Base-by-base conservation (phyloP, 1,140 invertebrate species). In the Drosophila nigrodunni region DNA sequence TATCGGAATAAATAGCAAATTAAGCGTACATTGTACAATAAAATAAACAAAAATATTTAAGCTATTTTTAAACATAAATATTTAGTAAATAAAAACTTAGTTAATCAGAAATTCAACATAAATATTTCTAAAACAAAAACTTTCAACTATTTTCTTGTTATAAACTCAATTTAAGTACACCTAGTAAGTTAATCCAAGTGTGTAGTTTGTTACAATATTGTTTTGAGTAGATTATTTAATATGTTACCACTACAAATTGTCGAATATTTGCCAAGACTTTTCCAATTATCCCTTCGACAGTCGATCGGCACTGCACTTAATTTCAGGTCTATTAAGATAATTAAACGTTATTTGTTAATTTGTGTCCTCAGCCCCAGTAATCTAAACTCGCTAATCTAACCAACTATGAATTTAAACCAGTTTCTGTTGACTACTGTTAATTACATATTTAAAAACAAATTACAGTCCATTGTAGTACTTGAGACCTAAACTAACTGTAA, bases 371-470 rank as follows among this genome's bases (percentile, higher is more conserved):
- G 37, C 25, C 39, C 43, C 49, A 46, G 66, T 64, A 71, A 50
- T 73, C 50, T 75, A 71, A 43, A 50, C 25, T 30, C 25, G 25
- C 3, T 52, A 37, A 55, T 41, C 65, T 52, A 65, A n/a, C 49
- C 58, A 30, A 30, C 25, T 30, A 30, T 30, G 25, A 30, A 68
- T 64, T 55, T 70, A 67, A 69, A 74, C 76, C 69, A 71, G 76
- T 80, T 83, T 72, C 54, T 66, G 73, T 50, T 66, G 61, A 55
- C 52, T 50, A 61, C 68, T 76, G 61, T 49, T 68, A 82, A 76
- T 79, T 66, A 44, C 66, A 71, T 76, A 83, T 88, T 87, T 87
- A 83, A 88, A 79, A 79, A 68, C 39, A 77, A 71, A 88, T 79
- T 74, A 80, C 65, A 66, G 44, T 21, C 68, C 75, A 82, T 77